These are phyloP conservation scores for Apamea epomidion DNA, from an alignment of 2,888 invertebrate genomes.

Conservation along the genomic window DNA sequence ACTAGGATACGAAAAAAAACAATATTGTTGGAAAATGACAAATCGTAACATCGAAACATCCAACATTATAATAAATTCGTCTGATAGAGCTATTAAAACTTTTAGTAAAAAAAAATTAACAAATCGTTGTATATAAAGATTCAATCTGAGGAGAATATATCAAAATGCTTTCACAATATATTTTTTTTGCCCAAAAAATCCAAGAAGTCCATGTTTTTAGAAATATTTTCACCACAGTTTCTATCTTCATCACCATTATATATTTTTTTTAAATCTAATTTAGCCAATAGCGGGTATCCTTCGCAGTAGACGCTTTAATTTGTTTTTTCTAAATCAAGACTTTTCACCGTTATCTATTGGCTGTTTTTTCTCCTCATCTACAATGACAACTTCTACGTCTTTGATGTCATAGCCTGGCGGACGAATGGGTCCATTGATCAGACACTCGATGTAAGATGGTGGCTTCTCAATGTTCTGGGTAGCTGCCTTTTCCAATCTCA, in stretches of 20 bases:
- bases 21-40: neutral
- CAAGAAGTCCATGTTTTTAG: neutral
- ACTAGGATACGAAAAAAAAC: no score
- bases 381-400: constrained; percentile 56
- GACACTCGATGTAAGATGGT: constrained; percentile 81
- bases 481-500: constrained; percentile 71
- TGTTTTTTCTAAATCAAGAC: constrained; percentile 39
- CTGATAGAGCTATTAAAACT: constrained; percentile 6
- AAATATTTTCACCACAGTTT: no score
- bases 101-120: constrained; percentile 8
- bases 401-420: constrained; percentile 59
- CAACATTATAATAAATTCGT: constrained; percentile 6
- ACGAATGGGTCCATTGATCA: constrained; percentile 69
- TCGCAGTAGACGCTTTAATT: constrained; percentile 5
- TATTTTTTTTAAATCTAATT: neutral
- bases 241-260: neutral
- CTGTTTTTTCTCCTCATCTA: constrained; percentile 67
- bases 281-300: constrained; percentile 2
- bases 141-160: constrained; percentile 5
- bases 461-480: constrained; percentile 74
- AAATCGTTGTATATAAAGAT: neutral
- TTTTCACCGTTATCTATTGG: constrained; percentile 51
- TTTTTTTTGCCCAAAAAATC: neutral
- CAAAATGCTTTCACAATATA: neutral
- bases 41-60: constrained; percentile 1